Evolutionary conservation across 2,888 invertebrate species (phyloP).

Genomic region (Trachelus troglodyta): DNA sequence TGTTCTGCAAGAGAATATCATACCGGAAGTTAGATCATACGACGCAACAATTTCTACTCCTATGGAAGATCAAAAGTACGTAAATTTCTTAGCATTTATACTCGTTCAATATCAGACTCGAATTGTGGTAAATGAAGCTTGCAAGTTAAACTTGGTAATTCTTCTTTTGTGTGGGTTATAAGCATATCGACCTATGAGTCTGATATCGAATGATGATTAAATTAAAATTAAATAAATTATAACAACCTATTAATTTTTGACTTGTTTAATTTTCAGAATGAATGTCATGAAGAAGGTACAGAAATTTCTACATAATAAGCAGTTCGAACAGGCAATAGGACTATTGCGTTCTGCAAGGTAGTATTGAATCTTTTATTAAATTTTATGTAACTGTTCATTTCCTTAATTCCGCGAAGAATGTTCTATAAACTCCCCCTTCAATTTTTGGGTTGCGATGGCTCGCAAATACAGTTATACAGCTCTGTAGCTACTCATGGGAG

Average conservation of each 20-base stretch:
- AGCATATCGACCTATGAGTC: too few relatives aligned
- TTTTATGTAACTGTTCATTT: background rate
- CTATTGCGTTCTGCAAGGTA: conserved; percentile 83
- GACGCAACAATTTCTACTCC: conserved; percentile 86
- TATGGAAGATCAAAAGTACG: conserved; percentile 90
- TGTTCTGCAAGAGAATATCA: conserved; percentile 70
- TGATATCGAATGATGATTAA: too few relatives aligned
- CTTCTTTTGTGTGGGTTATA: too few relatives aligned
- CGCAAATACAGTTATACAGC: background rate
- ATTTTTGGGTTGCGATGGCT: background rate
- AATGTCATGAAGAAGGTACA: conserved; percentile 91
- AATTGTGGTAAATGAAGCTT: background rate
- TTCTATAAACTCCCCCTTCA: background rate
- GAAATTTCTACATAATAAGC: conserved; percentile 76
- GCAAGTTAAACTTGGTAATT: background rate
- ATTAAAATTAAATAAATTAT: conserved; percentile 25
- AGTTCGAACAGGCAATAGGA: conserved; percentile 82
- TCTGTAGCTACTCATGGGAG: background rate
- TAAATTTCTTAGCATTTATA: conserved; percentile 20
- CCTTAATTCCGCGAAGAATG: background rate
- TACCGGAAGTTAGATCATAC: conserved; percentile 81
- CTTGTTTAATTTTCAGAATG: conserved; percentile 69
- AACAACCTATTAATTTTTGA: background rate
- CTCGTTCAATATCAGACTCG: background rate
- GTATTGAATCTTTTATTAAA: conserved; percentile 30